Evolutionary conservation across 2,113 vertebrate species (phyloP), one percentile per base, ranked within the genome.

Genomic region (Euleptes europaea): DNA sequence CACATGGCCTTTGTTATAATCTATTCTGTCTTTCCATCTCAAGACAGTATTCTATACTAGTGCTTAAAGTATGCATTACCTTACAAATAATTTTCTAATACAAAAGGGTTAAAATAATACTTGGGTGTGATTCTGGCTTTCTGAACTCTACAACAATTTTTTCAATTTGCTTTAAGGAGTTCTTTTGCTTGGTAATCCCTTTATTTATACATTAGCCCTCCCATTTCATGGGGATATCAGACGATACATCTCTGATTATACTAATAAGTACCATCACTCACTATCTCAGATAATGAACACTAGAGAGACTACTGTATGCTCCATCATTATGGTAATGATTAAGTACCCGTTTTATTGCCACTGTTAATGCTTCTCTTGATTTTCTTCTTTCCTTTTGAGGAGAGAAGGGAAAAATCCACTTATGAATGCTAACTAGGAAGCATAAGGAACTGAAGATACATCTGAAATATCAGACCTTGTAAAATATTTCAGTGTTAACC

Each of bases 241-340:
- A 83, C 84, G 88, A 80, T 67, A 75, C 88, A 88, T 31, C 21
- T 42, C 17, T 47, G 26, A 89, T 90, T 82, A 67, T 74, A 90
- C 78, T 86, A 90, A 89, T 57, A 90, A 91, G 75, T 81, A 78
- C 28, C 84, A 86, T 92, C 54, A 86, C 83, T 84, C 65, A 65
- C 44, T 87, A 8, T 17, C 66, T 17, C 26, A 69, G 69, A 85
- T 90, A 92, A 92, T 80, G 80, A 88, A 5, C 82, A 84, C 81
- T 87, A 76, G 60, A 84, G 79, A 87, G 72, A 86, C 73, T 85
- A 23, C 15, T 70, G 0, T 67, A 51, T 86, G 31, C 14, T 23
- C 88, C 33, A 86, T 70, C 78, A 74, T 87, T 88, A 87, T 83
- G 67, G 8, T 71, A 85, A 88, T 86, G 26, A 91, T 85, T 84